Evolutionary conservation across 2,888 invertebrate species (phyloP).

Genomic region (Flexamia atlantica): DNA sequence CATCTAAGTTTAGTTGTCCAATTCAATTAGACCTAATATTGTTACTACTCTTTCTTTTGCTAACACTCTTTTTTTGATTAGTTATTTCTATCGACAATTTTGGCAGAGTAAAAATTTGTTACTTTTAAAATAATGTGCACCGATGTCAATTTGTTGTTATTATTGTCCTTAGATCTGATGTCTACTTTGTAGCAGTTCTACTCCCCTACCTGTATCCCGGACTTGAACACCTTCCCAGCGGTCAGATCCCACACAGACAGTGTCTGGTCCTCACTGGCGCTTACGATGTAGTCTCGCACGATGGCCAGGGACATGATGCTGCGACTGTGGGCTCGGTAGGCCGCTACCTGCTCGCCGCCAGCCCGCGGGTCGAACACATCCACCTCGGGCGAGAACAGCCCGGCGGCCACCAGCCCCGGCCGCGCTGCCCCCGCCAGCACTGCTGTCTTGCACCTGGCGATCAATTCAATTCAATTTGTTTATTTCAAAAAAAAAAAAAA

Average conservation of each 20-base stretch:
- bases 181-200: too few relatives aligned
- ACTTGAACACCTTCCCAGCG: constrained; percentile 71
- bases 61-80: too few relatives aligned
- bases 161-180: too few relatives aligned
- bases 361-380: constrained; percentile 77
- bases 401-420: constrained; percentile 74
- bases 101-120: too few relatives aligned
- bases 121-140: too few relatives aligned
- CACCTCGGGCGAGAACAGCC: constrained; percentile 78
- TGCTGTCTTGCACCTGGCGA: constrained; percentile 65
- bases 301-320: constrained; percentile 76
- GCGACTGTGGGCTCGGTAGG: constrained; percentile 77
- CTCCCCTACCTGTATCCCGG: constrained; percentile 27
- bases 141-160: too few relatives aligned
- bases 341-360: constrained; percentile 73
- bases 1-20: too few relatives aligned
- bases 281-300: constrained; percentile 74
- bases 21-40: too few relatives aligned
- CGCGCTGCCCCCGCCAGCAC: constrained; percentile 64
- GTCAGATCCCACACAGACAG: constrained; percentile 79
- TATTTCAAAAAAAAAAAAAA: too few relatives aligned
- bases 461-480: too few relatives aligned
- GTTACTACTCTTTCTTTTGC: too few relatives aligned
- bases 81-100: too few relatives aligned
- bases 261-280: constrained; percentile 80